Conservation (phyloP, 2,797 vertebrate genomes). For the Adelosebastes latens region DNA sequence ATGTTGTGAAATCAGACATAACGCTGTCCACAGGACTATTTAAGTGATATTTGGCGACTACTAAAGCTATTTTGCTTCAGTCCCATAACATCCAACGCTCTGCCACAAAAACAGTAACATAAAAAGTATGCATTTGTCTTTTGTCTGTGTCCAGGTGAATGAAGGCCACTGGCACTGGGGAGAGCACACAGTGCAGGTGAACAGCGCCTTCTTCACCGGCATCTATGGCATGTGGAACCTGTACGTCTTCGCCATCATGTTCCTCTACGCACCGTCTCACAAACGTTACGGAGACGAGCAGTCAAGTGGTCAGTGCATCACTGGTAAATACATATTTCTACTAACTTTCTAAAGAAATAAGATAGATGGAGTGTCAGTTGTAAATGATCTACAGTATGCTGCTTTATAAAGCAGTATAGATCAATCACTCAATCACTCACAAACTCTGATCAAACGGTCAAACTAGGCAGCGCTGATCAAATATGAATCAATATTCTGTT, state of each 20-base stretch:
- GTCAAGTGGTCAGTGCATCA: constrained; percentile 86
- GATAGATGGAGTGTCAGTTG: not conserved
- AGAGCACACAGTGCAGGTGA: constrained; percentile 89
- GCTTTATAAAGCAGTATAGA: not conserved
- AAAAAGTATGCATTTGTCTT: not conserved
- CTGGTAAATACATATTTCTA: constrained; percentile 51
- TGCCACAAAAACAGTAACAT: not conserved
- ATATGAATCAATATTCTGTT: too few relatives aligned
- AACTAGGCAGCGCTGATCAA: too few relatives aligned
- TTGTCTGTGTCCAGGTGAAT: constrained; percentile 85
- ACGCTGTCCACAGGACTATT: not conserved
- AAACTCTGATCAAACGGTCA: too few relatives aligned
- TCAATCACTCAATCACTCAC: too few relatives aligned
- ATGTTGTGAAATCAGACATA: not conserved
- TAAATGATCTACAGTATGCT: not conserved
- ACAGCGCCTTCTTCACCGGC: constrained; percentile 98
- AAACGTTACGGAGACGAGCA: constrained; percentile 95
- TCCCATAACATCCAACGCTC: not conserved
- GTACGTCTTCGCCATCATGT: constrained; percentile 98
- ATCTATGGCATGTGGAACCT: constrained; percentile 99
- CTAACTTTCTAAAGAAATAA: not conserved
- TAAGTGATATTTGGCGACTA: not conserved
- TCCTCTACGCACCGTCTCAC: constrained; percentile 97
- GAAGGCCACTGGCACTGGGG: constrained; percentile 98
- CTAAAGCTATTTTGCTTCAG: not conserved